These are phyloP conservation scores for Phaetusa simplex DNA, from an alignment of 2,113 vertebrate genomes.

Conservation along the genomic window DNA sequence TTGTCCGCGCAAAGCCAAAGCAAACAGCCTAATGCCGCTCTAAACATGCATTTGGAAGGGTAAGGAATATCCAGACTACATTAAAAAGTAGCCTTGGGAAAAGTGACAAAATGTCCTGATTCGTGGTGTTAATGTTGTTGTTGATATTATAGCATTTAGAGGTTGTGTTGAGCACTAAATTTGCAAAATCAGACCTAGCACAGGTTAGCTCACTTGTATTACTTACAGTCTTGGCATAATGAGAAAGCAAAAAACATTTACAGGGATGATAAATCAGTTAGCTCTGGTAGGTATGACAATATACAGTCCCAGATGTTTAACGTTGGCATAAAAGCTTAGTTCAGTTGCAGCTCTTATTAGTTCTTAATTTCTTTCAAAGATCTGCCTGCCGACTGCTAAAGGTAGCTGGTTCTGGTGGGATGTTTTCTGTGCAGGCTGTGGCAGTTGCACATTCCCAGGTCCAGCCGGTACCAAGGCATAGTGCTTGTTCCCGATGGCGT, in stretches of 20 bases:
- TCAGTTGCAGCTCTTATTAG: not conserved
- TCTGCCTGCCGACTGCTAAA: not conserved
- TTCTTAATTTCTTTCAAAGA: not conserved
- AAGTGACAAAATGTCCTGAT: not conserved
- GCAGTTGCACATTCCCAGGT: rapidly evolving
- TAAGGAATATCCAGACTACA: not conserved
- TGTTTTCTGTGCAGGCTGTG: not conserved
- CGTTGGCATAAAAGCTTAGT: not conserved
- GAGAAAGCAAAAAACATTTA: not conserved
- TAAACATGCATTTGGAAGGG: not conserved
- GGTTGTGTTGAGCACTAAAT: not conserved
- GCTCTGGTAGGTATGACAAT: not conserved
- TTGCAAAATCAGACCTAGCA: not conserved
- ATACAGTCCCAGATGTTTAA: not conserved
- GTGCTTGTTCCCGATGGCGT: not conserved
- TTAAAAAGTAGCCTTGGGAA: not conserved
- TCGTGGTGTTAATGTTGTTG: not conserved
- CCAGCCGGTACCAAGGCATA: not conserved
- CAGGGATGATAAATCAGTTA: not conserved
- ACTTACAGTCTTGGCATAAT: not conserved
- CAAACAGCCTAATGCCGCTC: not conserved
- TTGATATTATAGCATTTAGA: not conserved
- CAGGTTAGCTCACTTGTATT: not conserved
- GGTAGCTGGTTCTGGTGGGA: not conserved
- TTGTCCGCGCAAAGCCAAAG: not conserved